Conservation (phyloP, 2,797 vertebrate genomes). For the Vespertilio murinus region DNA sequence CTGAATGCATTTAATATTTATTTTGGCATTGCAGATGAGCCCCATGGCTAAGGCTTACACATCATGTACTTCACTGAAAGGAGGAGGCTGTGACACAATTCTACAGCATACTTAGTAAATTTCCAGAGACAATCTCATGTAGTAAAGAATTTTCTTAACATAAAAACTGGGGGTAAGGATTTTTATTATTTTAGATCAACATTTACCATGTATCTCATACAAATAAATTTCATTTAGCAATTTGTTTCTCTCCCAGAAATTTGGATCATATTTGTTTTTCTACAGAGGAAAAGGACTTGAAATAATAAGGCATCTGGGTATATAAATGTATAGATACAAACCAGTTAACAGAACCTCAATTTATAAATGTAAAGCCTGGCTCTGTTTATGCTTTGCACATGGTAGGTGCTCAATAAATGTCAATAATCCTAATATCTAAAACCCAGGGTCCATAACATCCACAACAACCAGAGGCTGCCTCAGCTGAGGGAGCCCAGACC, state of each 20-base stretch:
- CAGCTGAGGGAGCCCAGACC: too few relatives aligned
- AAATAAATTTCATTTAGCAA: conserved; percentile 25
- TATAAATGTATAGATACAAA: neutral
- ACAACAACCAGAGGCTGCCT: too few relatives aligned
- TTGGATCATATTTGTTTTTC: neutral
- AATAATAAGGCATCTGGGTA: neutral
- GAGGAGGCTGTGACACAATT: conserved; percentile 57
- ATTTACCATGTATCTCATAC: neutral
- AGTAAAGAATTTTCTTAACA: conserved; percentile 32
- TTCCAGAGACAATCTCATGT: neutral
- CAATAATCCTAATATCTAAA: neutral
- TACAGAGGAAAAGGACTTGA: neutral
- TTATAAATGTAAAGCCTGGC: neutral
- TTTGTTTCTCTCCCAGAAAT: neutral
- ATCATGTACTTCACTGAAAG: neutral
- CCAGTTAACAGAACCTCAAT: neutral
- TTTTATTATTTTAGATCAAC: conserved; percentile 40
- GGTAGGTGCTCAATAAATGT: neutral
- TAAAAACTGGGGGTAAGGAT: conserved; percentile 27
- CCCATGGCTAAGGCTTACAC: conserved; percentile 41
- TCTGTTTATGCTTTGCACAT: neutral
- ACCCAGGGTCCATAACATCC: too few relatives aligned
- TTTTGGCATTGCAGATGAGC: conserved; percentile 14
- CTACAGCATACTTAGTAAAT: conserved; percentile 10
- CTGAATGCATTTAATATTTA: conserved; percentile 65